These are phyloP conservation scores for Calameuta pallipes DNA, from an alignment of 2,888 invertebrate species.

Conservation along the genomic window DNA sequence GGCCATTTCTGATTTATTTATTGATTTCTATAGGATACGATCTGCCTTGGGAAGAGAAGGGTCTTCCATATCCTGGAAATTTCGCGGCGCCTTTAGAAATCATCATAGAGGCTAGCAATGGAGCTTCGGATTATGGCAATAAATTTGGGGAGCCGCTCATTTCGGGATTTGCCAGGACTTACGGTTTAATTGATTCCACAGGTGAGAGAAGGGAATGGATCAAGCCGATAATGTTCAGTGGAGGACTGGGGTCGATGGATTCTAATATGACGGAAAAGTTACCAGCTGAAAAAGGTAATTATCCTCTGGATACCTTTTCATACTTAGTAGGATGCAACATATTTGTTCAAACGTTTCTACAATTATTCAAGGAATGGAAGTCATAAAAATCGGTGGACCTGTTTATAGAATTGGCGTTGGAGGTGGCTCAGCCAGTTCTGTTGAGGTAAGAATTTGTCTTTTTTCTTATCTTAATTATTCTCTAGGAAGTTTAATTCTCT, in stretches of 20 bases:
- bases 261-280: slow-evolving; percentile 83
- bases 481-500: neutral
- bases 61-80: slow-evolving; percentile 80
- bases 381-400: slow-evolving; percentile 97
- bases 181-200: slow-evolving; percentile 78
- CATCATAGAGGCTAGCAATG: slow-evolving; percentile 95
- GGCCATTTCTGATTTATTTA: neutral
- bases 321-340: neutral
- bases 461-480: neutral
- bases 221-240: slow-evolving; percentile 99
- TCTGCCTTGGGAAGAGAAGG: slow-evolving; percentile 86
- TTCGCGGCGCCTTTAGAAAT: slow-evolving; percentile 92
- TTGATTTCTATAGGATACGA: slow-evolving; percentile 74
- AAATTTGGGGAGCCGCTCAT: slow-evolving; percentile 98
- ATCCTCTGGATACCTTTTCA: neutral
- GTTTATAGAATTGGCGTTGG: slow-evolving; percentile 98
- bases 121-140: slow-evolving; percentile 98
- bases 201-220: slow-evolving; percentile 89
- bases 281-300: slow-evolving; percentile 76
- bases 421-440: slow-evolving; percentile 97
- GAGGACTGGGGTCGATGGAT: slow-evolving; percentile 93
- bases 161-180: slow-evolving; percentile 90
- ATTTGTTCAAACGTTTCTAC: neutral
- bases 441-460: slow-evolving; percentile 70
- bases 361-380: slow-evolving; percentile 77